Evolutionary conservation across 2,113 vertebrate genomes (phyloP).

Genomic region (Ciconia boyciana): DNA sequence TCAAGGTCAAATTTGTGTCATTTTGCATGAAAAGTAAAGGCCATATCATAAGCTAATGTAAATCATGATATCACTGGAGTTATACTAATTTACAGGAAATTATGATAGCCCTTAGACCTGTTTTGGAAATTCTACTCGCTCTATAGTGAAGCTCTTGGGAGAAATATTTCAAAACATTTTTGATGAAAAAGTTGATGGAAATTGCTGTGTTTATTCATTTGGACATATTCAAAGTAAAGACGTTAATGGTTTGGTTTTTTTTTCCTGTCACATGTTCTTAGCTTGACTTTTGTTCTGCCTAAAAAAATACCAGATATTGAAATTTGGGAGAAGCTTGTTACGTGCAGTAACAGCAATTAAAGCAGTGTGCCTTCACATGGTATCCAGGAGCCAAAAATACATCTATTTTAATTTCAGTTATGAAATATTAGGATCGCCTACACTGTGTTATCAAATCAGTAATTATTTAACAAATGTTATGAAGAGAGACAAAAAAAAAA

Average conservation of each 20-base stretch:
- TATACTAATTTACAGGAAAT: neutral
- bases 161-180: neutral
- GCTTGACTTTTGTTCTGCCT: neutral
- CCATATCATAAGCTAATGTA: neutral
- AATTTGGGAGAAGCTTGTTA: neutral
- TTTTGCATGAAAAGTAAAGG: neutral
- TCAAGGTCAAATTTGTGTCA: neutral
- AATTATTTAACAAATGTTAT: neutral
- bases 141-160: neutral
- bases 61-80: neutral
- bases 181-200: neutral
- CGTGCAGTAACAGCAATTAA: neutral
- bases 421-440: neutral
- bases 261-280: neutral
- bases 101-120: neutral
- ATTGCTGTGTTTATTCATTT: neutral
- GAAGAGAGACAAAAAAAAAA: neutral
- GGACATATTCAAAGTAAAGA: neutral
- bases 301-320: neutral
- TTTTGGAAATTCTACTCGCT: neutral
- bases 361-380: neutral
- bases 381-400: neutral
- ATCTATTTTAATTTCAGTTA: neutral
- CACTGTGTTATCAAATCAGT: neutral
- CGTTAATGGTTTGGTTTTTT: neutral